Conservation (phyloP, 2,888 invertebrate genomes). For the Sarcophaga carnaria region DNA sequence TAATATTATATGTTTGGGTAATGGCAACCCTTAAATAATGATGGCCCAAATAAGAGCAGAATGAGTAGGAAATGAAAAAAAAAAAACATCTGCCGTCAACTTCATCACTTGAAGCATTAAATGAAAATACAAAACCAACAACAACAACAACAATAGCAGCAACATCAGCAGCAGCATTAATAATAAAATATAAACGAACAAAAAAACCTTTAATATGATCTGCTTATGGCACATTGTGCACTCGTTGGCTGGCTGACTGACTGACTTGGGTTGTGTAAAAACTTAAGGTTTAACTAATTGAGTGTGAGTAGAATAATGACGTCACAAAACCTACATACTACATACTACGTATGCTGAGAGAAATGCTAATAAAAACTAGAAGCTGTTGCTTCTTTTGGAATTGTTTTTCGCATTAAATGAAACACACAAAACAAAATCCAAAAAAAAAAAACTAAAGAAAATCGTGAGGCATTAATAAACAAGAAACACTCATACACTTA, state of each 20-base stretch:
- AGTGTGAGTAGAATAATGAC: constrained; percentile 50
- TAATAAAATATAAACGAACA: constrained; percentile 24
- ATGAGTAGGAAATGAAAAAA: constrained; percentile 66
- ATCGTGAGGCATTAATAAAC: constrained; percentile 65
- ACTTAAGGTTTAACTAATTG: constrained; percentile 54
- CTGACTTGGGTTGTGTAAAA: constrained; percentile 3
- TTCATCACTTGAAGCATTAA: constrained; percentile 62
- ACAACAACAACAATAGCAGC: constrained; percentile 25
- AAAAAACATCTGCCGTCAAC: constrained; percentile 69
- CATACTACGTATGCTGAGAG: background rate
- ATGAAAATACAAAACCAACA: background rate
- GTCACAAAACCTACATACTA: constrained; percentile 32
- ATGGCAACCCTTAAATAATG: constrained; percentile 44
- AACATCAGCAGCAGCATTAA: constrained; percentile 4
- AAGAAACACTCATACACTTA: background rate
- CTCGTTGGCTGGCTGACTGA: background rate
- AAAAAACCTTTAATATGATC: constrained; percentile 66
- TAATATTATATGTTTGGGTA: too few relatives aligned
- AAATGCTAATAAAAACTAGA: constrained; percentile 40
- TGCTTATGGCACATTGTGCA: constrained; percentile 67
- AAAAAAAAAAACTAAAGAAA: constrained; percentile 36
- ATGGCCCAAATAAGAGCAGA: constrained; percentile 60
- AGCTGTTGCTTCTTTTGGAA: constrained; percentile 59
- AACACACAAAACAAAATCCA: background rate
- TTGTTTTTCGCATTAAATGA: constrained; percentile 39